A percentile compares a stretch with the other conserved stretches of the same genome.
These are phyloP conservation scores for Illadopsis cleaveri DNA, from an alignment of 2,113 vertebrate genomes.

Conservation along the genomic window DNA sequence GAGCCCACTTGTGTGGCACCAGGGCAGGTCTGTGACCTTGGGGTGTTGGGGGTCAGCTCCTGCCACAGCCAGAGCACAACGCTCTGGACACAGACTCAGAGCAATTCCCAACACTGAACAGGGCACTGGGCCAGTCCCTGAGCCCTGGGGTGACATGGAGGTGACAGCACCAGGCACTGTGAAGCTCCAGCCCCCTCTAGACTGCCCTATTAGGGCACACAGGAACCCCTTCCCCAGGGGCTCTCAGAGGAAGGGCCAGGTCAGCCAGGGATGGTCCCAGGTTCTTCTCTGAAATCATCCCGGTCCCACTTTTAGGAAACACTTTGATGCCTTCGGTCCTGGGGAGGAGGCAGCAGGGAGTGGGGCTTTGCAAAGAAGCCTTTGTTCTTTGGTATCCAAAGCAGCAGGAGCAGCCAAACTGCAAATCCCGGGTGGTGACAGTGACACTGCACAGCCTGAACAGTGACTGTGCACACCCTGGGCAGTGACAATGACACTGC, in stretches of 20 bases:
- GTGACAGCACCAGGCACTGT: background rate
- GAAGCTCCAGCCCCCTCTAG: background rate
- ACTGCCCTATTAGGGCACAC: background rate
- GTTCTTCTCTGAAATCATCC: background rate
- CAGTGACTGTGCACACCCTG: background rate
- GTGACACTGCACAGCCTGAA: background rate
- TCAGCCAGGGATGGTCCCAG: background rate
- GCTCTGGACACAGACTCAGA: fast-evolving
- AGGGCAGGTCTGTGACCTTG: background rate
- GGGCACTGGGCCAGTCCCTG: fast-evolving
- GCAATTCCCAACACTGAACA: background rate
- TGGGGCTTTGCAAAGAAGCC: constrained; percentile 7
- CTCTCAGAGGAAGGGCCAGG: background rate
- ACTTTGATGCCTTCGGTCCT: background rate
- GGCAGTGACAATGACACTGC: background rate
- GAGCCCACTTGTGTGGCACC: fast-evolving
- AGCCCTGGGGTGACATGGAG: background rate
- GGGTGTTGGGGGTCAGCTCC: fast-evolving
- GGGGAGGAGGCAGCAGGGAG: background rate
- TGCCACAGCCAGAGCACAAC: background rate
- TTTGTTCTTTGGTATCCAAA: constrained; percentile 42
- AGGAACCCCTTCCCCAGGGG: background rate
- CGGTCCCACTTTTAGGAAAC: background rate
- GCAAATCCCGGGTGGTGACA: background rate
- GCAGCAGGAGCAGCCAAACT: background rate